phyloP scores from a whole-genome alignment of 2,113 vertebrate species.

The Gallinago media region DNA sequence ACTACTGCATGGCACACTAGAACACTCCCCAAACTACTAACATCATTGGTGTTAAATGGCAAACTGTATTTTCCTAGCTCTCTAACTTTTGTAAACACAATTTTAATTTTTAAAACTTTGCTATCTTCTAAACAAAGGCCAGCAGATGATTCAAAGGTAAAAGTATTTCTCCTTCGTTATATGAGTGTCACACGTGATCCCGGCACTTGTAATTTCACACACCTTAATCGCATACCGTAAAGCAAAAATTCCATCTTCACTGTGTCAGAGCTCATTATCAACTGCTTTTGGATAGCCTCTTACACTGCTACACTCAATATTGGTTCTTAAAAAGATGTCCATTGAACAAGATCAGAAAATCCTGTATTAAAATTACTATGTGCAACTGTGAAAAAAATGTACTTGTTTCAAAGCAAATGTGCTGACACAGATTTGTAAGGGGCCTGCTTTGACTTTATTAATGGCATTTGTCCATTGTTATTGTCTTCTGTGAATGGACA shows the following conservation, averaged over 20 bases:
- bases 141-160: neutral
- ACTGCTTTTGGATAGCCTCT: neutral
- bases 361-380: neutral
- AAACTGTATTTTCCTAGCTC: neutral
- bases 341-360: neutral
- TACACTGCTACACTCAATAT: neutral
- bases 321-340: neutral
- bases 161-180: neutral
- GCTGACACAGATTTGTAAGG: neutral
- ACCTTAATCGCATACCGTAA: neutral
- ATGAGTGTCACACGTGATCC: neutral
- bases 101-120: neutral
- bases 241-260: slow-evolving; percentile 24
- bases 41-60: neutral
- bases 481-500: neutral
- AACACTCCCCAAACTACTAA: neutral
- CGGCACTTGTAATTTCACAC: slow-evolving; percentile 19
- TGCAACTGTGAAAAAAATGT: neutral
- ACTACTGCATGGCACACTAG: neutral
- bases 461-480: neutral
- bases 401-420: neutral
- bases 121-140: neutral
- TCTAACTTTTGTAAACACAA: neutral
- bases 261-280: slow-evolving; percentile 11
- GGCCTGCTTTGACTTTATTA: neutral